These are phyloP conservation scores for Hyphantria cunea DNA, from an alignment of 1,140 invertebrate genomes.

Conservation along the genomic window DNA sequence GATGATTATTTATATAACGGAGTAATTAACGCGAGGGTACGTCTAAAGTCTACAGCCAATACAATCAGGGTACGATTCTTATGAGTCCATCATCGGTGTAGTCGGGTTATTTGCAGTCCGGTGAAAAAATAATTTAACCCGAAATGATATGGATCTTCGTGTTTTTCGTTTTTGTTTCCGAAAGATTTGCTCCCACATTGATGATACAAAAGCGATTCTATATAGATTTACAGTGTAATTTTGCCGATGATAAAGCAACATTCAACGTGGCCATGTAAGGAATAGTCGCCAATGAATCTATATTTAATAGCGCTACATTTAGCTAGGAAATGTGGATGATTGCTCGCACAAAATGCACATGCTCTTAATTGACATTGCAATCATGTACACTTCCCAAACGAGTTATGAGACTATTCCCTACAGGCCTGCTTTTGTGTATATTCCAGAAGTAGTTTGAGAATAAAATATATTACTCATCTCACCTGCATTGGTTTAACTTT, in stretches of 20 bases:
- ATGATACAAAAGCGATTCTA: conserved; percentile 51
- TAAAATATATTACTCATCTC: conserved; percentile 63
- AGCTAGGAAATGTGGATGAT: conserved; percentile 68
- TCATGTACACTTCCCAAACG: conserved; percentile 67
- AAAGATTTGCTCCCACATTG: conserved; percentile 46
- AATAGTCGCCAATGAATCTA: conserved; percentile 44
- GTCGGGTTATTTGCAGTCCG: conserved; percentile 64
- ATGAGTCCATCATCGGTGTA: conserved; percentile 36
- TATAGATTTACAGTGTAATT: conserved; percentile 36
- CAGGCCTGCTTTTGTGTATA: conserved; percentile 30
- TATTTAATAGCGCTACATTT: neutral
- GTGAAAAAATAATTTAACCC: conserved; percentile 61
- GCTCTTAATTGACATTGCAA: conserved; percentile 49
- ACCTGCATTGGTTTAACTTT: conserved; percentile 85
- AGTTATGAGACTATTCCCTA: conserved; percentile 38
- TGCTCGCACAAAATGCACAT: conserved; percentile 38
- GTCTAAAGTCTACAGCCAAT: conserved; percentile 53
- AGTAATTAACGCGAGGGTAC: conserved; percentile 37
- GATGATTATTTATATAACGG: no score
- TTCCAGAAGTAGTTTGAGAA: conserved; percentile 40
- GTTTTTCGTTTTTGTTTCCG: conserved; percentile 64
- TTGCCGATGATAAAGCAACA: conserved; percentile 59
- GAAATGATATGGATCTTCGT: conserved; percentile 74
- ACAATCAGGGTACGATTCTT: conserved; percentile 55
- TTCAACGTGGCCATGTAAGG: conserved; percentile 52